Conservation (phyloP, 2,113 vertebrate species). For the Rhabdornis inornatus region DNA sequence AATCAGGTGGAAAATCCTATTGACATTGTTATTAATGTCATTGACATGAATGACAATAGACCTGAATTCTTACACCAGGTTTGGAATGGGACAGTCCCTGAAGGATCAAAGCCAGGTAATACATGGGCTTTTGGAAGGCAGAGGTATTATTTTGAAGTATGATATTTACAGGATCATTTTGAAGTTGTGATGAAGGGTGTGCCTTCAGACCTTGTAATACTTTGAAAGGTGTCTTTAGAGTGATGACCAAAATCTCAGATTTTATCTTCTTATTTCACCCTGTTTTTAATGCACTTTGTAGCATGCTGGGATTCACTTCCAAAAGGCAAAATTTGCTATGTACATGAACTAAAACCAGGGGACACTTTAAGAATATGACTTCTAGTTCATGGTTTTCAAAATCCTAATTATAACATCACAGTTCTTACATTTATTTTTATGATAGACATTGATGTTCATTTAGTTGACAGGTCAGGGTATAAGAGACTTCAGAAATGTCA, state of each 20-base stretch:
- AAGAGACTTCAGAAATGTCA: background rate
- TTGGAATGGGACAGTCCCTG: slow-evolving; percentile 94
- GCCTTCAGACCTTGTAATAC: background rate
- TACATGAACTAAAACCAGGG: background rate
- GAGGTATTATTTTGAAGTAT: background rate
- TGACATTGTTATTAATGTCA: slow-evolving; percentile 97
- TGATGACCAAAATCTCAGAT: background rate
- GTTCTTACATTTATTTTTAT: background rate
- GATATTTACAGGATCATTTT: background rate
- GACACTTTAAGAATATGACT: background rate
- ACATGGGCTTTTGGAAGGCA: background rate
- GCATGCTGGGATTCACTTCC: background rate
- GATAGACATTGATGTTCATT: background rate
- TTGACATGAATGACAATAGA: slow-evolving; percentile 98
- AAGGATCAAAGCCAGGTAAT: slow-evolving; percentile 96
- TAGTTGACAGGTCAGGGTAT: background rate
- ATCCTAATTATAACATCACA: background rate
- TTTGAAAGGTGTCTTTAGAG: background rate
- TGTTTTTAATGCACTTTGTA: background rate
- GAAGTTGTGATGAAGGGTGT: background rate
- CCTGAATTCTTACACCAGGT: slow-evolving; percentile 95
- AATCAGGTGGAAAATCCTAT: slow-evolving; percentile 99
- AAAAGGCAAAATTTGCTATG: background rate
- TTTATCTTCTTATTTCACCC: background rate
- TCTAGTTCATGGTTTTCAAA: background rate